These are phyloP conservation scores for Odocoileus hemionus DNA, from an alignment of 2,113 vertebrate species.

Conservation along the genomic window DNA sequence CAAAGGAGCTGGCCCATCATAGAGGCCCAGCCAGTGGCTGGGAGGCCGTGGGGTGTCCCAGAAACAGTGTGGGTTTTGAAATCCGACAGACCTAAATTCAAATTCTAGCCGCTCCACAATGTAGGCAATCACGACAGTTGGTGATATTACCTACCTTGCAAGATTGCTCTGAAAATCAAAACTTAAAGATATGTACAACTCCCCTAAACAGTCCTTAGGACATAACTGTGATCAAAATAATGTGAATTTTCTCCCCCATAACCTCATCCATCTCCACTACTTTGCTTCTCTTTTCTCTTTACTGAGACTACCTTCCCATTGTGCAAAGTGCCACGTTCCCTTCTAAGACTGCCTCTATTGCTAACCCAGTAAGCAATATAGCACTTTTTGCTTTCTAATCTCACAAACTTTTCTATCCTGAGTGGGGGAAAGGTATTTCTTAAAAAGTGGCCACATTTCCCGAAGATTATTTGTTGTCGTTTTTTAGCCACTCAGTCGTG, in stretches of 20 bases:
- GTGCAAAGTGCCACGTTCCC: background rate
- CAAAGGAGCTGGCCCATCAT: background rate
- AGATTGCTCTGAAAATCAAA: background rate
- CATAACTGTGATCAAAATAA: background rate
- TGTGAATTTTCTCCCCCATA: background rate
- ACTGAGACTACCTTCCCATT: background rate
- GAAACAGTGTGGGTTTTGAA: background rate
- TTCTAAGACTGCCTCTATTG: background rate
- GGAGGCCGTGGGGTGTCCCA: background rate
- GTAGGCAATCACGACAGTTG: too few relatives aligned
- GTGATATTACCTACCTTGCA: background rate
- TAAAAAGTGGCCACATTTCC: background rate
- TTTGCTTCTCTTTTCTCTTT: background rate
- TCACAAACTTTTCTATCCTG: background rate
- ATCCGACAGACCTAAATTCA: background rate
- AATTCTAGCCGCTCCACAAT: background rate
- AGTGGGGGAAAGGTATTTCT: background rate
- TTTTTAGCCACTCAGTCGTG: background rate
- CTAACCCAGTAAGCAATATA: background rate
- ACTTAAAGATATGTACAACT: background rate
- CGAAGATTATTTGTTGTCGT: background rate
- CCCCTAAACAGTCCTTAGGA: background rate
- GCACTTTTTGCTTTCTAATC: background rate
- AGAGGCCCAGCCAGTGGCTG: background rate
- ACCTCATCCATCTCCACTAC: too few relatives aligned